phyloP scores from a whole-genome alignment of 2,888 invertebrate genomes.

The Minunthozetes semirufus region DNA sequence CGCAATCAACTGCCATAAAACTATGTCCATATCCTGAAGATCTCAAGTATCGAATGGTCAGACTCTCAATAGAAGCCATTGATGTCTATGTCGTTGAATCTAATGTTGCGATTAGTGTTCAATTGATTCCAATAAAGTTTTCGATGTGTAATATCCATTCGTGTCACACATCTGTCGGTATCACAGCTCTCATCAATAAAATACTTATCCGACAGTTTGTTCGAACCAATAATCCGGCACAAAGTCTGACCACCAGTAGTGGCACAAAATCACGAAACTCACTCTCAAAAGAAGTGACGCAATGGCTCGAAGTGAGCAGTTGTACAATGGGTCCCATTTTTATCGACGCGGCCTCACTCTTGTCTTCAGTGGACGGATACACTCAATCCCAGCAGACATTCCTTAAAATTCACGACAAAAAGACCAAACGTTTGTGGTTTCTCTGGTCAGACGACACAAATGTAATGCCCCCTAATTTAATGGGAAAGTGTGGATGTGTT shows the following conservation, averaged over 20 bases:
- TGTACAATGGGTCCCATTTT: constrained; percentile 81
- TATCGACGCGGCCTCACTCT: constrained; percentile 63
- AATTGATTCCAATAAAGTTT: constrained; percentile 75
- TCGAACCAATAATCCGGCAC: constrained; percentile 7
- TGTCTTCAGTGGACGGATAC: constrained; percentile 40
- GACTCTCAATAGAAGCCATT: constrained; percentile 77
- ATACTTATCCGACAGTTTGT: constrained; percentile 63
- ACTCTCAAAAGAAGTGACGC: background rate
- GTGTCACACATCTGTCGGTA: constrained; percentile 76
- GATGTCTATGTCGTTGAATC: constrained; percentile 85
- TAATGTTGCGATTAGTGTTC: constrained; percentile 63
- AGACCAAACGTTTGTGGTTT: constrained; percentile 83
- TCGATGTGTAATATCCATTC: constrained; percentile 94
- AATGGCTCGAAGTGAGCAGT: constrained; percentile 85
- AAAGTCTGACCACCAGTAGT: background rate
- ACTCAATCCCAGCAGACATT: constrained; percentile 49
- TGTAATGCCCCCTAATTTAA: constrained; percentile 39
- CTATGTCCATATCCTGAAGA: constrained; percentile 73
- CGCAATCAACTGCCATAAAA: constrained; percentile 43
- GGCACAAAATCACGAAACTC: background rate
- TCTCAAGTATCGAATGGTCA: constrained; percentile 86
- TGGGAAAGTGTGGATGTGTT: constrained; percentile 78
- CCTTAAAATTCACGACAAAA: constrained; percentile 60
- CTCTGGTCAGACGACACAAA: constrained; percentile 67
- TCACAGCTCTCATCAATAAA: constrained; percentile 74